Evolutionary conservation across 2,888 invertebrate species (phyloP).

Genomic region (Acleris emargana): DNA sequence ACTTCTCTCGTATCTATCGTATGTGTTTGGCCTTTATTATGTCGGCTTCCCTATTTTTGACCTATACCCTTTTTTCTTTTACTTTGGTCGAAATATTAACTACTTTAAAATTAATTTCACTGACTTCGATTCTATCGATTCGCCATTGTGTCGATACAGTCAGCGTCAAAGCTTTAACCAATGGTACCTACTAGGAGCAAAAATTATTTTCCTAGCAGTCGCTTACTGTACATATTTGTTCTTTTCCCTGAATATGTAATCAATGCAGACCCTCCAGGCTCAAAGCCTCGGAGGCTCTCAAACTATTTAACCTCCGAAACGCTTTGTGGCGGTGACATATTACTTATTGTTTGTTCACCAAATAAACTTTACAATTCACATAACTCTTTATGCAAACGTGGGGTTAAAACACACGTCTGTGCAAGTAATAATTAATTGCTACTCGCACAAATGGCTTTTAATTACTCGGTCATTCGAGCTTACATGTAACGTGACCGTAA

Average conservation of each 20-base stretch:
- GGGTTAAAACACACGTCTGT: too few relatives aligned
- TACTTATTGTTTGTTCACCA: constrained; percentile 12
- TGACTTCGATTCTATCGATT: too few relatives aligned
- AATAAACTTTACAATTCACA: constrained; percentile 4
- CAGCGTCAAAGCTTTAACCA: background rate
- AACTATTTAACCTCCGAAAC: constrained; percentile 18
- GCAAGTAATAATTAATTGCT: too few relatives aligned
- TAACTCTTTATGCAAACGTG: background rate
- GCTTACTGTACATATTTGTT: constrained; percentile 14
- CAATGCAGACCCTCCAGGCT: constrained; percentile 12
- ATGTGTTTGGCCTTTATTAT: too few relatives aligned
- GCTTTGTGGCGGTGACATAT: constrained; percentile 13
- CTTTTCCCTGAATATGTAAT: constrained; percentile 20
- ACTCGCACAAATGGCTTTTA: too few relatives aligned
- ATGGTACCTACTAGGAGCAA: background rate
- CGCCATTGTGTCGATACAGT: constrained; percentile 4
- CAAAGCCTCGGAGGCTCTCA: constrained; percentile 8
- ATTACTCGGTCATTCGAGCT: too few relatives aligned
- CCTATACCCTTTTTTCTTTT: too few relatives aligned
- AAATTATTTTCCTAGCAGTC: background rate
- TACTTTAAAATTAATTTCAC: too few relatives aligned
- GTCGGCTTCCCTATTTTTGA: too few relatives aligned
- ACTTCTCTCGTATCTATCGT: too few relatives aligned
- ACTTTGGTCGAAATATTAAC: too few relatives aligned
- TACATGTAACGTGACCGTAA: too few relatives aligned